Evolutionary conservation across 23 tunicate genomes (phyloP).

Genomic region (Phallusia fumigata): DNA sequence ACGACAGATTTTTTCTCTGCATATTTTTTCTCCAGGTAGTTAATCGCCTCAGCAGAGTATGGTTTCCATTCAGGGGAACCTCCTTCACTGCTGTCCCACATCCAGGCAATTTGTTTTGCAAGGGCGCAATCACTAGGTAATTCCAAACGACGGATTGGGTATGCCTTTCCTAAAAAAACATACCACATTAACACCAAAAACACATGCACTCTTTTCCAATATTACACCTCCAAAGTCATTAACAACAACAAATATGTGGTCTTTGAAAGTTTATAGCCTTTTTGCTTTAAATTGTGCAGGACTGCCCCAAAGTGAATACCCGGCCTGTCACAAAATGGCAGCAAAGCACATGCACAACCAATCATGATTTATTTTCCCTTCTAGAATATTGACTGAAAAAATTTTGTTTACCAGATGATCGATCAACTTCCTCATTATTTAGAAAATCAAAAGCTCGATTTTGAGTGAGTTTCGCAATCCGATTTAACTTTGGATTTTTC

Average conservation of each 20-base stretch:
- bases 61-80: conserved; percentile 5
- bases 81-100: conserved; percentile 15
- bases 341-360: too few species aligned
- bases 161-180: neutral
- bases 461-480: neutral
- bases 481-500: neutral
- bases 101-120: conserved; percentile 12
- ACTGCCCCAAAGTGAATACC: too few species aligned
- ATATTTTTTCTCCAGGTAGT: conserved; percentile 14
- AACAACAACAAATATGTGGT: too few species aligned
- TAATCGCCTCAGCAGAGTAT: conserved; percentile 33
- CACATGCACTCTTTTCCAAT: too few species aligned
- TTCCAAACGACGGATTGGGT: conserved; percentile 25
- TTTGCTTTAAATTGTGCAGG: too few species aligned
- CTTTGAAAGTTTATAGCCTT: too few species aligned
- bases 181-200: too few species aligned
- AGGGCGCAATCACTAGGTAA: conserved; percentile 11
- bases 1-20: neutral
- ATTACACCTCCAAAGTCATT: too few species aligned
- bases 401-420: neutral
- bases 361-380: too few species aligned
- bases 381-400: too few species aligned
- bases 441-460: neutral
- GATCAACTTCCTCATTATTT: neutral
- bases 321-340: too few species aligned